phyloP scores from a whole-genome alignment of 1,140 invertebrate genomes.

The Pentalonia nigronervosa region DNA sequence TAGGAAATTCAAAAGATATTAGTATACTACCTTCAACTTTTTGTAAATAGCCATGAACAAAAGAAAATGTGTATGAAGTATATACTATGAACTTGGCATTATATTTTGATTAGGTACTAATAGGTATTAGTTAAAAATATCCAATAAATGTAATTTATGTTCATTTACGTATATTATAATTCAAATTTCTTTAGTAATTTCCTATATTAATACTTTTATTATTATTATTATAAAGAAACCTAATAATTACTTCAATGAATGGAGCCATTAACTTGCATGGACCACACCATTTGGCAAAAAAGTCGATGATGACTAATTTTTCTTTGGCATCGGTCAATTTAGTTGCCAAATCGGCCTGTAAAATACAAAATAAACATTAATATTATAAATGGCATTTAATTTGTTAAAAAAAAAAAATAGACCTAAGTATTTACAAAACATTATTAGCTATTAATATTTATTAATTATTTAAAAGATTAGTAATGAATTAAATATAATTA shows the following conservation, averaged over 20 bases:
- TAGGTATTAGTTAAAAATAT: neutral
- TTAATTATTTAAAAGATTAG: neutral
- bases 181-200: neutral
- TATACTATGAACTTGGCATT: no score
- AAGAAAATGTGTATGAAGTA: no score
- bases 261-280: constrained; percentile 94
- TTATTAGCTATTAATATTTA: neutral
- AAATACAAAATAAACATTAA: constrained; percentile 58
- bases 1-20: neutral
- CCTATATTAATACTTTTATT: neutral
- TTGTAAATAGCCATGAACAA: neutral
- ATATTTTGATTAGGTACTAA: neutral
- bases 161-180: neutral
- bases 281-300: constrained; percentile 87
- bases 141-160: neutral
- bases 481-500: neutral
- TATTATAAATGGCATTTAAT: neutral
- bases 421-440: neutral
- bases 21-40: neutral
- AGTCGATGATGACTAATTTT: constrained; percentile 89
- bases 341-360: constrained; percentile 75
- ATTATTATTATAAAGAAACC: constrained; percentile 33
- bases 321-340: constrained; percentile 79
- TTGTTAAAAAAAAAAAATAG: neutral
- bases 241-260: constrained; percentile 69